A percentile compares a stretch with the other conserved stretches of the same genome.
These are phyloP conservation scores for Eumerus sabulonum DNA, from an alignment of 2,888 invertebrate genomes.

Conservation along the genomic window DNA sequence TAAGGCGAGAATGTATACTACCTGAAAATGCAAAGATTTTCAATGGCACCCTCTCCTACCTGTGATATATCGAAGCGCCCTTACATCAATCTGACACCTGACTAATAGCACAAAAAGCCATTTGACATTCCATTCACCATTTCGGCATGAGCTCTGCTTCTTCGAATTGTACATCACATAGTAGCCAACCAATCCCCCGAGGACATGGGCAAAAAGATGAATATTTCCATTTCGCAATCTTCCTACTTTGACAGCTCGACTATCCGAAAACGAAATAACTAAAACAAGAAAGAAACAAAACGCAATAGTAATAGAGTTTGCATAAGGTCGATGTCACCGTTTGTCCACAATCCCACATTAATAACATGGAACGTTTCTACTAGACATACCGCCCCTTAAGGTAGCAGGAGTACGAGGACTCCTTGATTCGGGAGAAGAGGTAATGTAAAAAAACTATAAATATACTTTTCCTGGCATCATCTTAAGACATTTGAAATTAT, in stretches of 20 bases:
- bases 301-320: slow-evolving; percentile 67
- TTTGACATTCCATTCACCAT: slow-evolving; percentile 9
- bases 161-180: too few relatives aligned
- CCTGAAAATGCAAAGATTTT: too few relatives aligned
- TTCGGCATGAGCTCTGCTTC: slow-evolving; percentile 6
- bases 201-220: slow-evolving; percentile 51
- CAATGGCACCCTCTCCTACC: background rate
- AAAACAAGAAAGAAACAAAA: too few relatives aligned
- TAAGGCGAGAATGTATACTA: too few relatives aligned
- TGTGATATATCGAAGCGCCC: background rate
- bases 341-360: slow-evolving; percentile 54
- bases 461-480: slow-evolving; percentile 67
- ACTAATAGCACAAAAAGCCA: slow-evolving; percentile 30
- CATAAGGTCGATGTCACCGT: slow-evolving; percentile 61
- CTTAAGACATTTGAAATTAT: slow-evolving; percentile 69
- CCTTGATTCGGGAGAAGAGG: background rate
- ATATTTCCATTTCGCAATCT: slow-evolving; percentile 64
- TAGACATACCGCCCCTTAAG: slow-evolving; percentile 8
- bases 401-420: background rate
- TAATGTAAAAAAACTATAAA: slow-evolving; percentile 56
- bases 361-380: slow-evolving; percentile 40
- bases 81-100: slow-evolving; percentile 34
- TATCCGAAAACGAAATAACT: slow-evolving; percentile 38
- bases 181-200: slow-evolving; percentile 17
- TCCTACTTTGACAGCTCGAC: slow-evolving; percentile 62